These are phyloP conservation scores for Tragulus kanchil DNA, from an alignment of 2,113 vertebrate genomes.

Conservation along the genomic window DNA sequence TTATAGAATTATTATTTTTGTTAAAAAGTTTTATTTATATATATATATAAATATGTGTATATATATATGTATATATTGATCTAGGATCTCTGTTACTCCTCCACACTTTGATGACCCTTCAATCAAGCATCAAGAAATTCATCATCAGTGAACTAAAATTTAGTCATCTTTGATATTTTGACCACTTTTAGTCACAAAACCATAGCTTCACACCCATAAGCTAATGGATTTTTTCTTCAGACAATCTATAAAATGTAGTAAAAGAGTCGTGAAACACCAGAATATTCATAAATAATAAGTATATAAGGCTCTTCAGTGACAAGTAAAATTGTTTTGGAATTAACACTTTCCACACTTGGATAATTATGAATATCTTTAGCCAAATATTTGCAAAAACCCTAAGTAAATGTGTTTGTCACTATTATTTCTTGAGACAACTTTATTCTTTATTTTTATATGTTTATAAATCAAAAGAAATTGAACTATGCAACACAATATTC, in stretches of 20 bases:
- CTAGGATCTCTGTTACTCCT: background rate
- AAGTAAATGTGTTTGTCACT: background rate
- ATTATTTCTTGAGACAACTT: background rate
- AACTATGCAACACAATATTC: background rate
- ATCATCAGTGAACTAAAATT: background rate
- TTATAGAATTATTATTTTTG: background rate
- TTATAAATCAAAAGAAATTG: conserved; percentile 3
- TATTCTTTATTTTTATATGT: background rate
- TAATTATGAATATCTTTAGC: background rate
- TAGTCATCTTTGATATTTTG: background rate
- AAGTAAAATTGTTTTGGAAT: conserved; percentile 38
- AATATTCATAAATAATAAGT: background rate
- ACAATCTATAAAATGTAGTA: background rate
- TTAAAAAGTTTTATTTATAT: background rate
- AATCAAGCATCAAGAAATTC: background rate
- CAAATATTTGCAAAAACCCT: background rate
- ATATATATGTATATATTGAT: background rate
- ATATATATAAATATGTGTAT: background rate
- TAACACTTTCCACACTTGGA: background rate
- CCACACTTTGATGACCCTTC: background rate
- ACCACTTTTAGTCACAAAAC: background rate
- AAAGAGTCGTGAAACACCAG: background rate
- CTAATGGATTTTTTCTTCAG: too few relatives aligned
- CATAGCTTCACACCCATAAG: background rate
- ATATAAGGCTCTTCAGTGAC: background rate